phyloP scores from a whole-genome alignment of 2,888 invertebrate genomes.

The Diogma glabrata region DNA sequence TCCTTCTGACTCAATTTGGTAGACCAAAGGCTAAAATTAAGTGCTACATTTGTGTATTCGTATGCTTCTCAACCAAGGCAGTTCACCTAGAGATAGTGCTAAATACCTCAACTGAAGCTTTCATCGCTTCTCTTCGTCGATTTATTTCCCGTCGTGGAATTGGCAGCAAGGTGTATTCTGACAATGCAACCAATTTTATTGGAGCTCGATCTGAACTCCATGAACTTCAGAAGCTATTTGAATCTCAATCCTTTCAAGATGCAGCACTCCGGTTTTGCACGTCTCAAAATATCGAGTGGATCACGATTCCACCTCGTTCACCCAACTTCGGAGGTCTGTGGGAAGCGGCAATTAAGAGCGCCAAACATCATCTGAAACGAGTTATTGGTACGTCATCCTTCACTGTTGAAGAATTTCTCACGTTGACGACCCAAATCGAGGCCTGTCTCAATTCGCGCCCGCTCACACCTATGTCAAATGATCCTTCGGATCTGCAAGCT shows the following conservation, averaged over 20 bases:
- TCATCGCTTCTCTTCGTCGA: background rate
- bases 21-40: too few species aligned
- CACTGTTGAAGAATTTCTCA: too few species aligned
- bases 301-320: background rate
- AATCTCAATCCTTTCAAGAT: too few species aligned
- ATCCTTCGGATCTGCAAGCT: background rate
- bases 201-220: too few species aligned
- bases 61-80: background rate
- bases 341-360: background rate
- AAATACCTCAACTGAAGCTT: background rate
- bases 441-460: too few species aligned
- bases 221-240: too few species aligned
- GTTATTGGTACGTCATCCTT: background rate
- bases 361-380: background rate
- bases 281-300: background rate
- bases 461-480: too few species aligned
- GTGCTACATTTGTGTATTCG: background rate
- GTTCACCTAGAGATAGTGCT: background rate
- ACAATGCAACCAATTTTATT: background rate
- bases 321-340: background rate
- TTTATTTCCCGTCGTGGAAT: background rate
- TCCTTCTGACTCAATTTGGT: too few species aligned
- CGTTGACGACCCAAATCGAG: too few species aligned
- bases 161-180: background rate
- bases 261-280: background rate